A percentile compares a stretch with the other conserved stretches of the same genome.
These are phyloP conservation scores for Drosophila auraria DNA, from an alignment of 1,140 invertebrate genomes.

Conservation along the genomic window DNA sequence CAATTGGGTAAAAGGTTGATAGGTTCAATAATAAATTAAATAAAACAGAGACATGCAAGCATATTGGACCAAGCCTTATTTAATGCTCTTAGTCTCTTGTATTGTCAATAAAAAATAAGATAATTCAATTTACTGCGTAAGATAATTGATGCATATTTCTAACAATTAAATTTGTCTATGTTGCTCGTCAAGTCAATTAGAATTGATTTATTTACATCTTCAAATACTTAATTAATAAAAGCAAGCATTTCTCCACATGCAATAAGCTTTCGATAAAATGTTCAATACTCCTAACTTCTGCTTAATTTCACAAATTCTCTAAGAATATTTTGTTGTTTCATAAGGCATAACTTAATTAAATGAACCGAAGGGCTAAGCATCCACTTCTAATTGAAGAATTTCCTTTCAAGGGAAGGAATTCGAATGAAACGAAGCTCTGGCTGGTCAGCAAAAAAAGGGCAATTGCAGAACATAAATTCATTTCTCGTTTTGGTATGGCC, in stretches of 20 bases:
- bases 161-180: too few species aligned
- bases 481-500: conserved; percentile 11
- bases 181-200: too few species aligned
- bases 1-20: neutral
- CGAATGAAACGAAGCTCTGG: conserved; percentile 14
- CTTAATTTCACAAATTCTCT: neutral
- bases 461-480: conserved; percentile 33
- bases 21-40: neutral
- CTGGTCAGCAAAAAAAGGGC: conserved; percentile 26
- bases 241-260: neutral
- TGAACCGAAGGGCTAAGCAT: conserved; percentile 28
- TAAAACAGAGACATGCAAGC: neutral
- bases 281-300: neutral
- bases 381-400: conserved; percentile 35
- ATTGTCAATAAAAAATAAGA: too few species aligned
- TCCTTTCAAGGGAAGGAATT: neutral
- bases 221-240: neutral
- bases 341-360: conserved; percentile 40
- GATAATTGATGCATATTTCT: too few species aligned
- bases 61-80: too few species aligned
- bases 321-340: neutral
- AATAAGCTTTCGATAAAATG: neutral
- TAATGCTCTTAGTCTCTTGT: too few species aligned
- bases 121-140: too few species aligned
- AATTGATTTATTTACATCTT: too few species aligned